Evolutionary conservation across 2,888 invertebrate genomes (phyloP).

Genomic region (Chrysomela aeneicollis): DNA sequence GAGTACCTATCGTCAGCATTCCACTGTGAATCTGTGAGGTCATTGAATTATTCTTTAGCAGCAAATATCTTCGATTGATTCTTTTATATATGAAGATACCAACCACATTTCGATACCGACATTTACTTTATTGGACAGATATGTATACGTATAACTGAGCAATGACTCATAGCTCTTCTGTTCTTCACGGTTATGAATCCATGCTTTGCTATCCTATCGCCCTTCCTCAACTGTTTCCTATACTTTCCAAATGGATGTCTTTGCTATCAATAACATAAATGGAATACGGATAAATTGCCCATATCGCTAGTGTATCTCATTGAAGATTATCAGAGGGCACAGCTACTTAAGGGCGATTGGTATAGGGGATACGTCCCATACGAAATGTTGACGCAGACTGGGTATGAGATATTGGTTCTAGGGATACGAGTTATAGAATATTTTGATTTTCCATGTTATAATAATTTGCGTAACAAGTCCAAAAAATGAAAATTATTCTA

Average conservation of each 20-base stretch:
- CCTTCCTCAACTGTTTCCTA: conserved; percentile 31
- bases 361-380: conserved; percentile 15
- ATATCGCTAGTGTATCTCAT: conserved; percentile 31
- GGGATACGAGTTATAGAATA: not conserved
- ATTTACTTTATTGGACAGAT: not conserved
- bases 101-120: conserved; percentile 4
- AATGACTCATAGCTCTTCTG: conserved; percentile 23
- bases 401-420: not conserved
- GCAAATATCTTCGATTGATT: not conserved
- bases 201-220: conserved; percentile 14
- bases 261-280: conserved; percentile 39
- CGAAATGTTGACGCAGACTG: not conserved
- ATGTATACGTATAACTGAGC: conserved; percentile 6
- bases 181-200: conserved; percentile 20
- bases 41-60: not conserved
- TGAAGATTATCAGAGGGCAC: conserved; percentile 29
- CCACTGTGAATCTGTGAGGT: no score
- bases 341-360: conserved; percentile 32
- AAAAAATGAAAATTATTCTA: no score
- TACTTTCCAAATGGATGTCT: conserved; percentile 37
- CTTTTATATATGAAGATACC: not conserved
- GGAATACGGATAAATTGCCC: conserved; percentile 37
- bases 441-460: not conserved
- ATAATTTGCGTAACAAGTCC: no score
- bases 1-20: no score